Conservation (phyloP, 1,140 invertebrate genomes). For the Parapsyche elsis region DNA sequence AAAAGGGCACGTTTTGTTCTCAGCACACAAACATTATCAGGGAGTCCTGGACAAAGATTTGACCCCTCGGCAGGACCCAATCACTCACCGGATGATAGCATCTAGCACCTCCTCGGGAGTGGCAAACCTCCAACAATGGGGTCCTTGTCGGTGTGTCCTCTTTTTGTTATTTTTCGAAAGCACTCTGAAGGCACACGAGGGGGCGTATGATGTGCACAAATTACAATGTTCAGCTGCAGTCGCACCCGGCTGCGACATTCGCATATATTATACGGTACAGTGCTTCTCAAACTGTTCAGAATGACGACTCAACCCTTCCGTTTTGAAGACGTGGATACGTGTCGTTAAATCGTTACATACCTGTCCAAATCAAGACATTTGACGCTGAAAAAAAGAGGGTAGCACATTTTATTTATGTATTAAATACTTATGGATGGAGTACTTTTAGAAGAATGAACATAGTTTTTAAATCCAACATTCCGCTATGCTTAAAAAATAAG, state of each 20-base stretch:
- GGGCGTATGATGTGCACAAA: conserved; percentile 21
- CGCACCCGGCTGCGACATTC: not conserved
- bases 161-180: not conserved
- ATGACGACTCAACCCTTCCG: not conserved
- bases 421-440: too few species aligned
- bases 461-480: too few species aligned
- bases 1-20: too few species aligned
- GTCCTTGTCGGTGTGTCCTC: not conserved
- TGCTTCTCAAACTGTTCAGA: not conserved
- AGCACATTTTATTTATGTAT: too few species aligned
- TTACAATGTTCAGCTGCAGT: conserved; percentile 13
- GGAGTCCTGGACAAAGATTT: too few species aligned
- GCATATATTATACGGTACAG: not conserved
- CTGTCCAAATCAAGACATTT: too few species aligned
- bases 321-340: too few species aligned
- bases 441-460: too few species aligned
- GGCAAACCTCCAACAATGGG: conserved; percentile 7
- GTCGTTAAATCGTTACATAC: too few species aligned
- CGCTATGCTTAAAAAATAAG: too few species aligned
- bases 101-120: conserved; percentile 1
- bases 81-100: conserved; percentile 17
- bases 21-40: too few species aligned
- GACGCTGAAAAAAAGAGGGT: too few species aligned
- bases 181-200: not conserved
- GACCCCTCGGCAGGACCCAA: not conserved